Evolutionary conservation across 2,888 invertebrate species (phyloP), one percentile per base, ranked within the genome.

Genomic region (Drosophila glabriapex): DNA sequence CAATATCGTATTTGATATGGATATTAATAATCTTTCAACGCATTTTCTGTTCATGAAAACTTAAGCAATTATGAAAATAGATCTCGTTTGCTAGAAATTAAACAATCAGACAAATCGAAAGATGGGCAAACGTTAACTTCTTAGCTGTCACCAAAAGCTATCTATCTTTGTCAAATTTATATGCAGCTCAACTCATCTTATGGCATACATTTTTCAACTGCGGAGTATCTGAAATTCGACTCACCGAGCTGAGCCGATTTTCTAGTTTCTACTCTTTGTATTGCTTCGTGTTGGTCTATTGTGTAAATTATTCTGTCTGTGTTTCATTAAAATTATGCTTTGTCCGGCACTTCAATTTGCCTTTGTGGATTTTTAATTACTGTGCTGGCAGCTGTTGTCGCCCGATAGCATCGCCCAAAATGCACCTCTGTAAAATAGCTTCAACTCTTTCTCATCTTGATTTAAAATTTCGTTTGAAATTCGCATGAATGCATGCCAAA

Each of bases 281-380:
- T 61, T 52, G 25, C 25, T 39, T 49, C 62, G 28, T 56, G 52
- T 5, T 37, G 55, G 31, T 58, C 46, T 56, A 69, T 80, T 82
- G 82, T 80, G 73, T 68, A 65, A 33, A 58, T 37, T 52, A 43
- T 31, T 53, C 43, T 25, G n/a, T 49, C 54, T 49, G 68, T 80
- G 87, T 89, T 88, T 87, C 82, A 89, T 86, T 89, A 82, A 86
- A 88, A 84, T 87, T 83, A 88, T 86, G 83, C 83, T 73, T 76
- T 84, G 72, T 72, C 28, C 60, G 61, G 81, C 83, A 73, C 83
- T 86, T 78, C 87, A 78, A 85, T 82, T 77, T 78, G 82, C 64
- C 68, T 80, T 85, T 73, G 85, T 78, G 66, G 82, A 75, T 75
- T 87, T 85, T 85, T 85, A 83, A 85, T 85, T 83, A 85, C 78